Base-by-base conservation (phyloP, 2,797 vertebrate species). In the Cirrhinus mrigala region DNA sequence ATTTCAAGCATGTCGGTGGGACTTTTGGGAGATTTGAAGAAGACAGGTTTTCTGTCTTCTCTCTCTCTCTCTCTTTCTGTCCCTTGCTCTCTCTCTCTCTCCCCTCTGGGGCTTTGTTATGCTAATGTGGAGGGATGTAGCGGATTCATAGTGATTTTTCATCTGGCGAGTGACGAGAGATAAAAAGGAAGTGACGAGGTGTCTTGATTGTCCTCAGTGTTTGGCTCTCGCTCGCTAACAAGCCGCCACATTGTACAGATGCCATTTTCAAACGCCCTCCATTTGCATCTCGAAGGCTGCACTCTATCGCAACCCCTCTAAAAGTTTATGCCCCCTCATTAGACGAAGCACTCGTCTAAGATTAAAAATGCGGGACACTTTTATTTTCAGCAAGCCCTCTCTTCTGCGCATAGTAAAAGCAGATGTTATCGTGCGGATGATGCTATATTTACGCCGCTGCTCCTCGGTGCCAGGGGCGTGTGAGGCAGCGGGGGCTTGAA, bases 101-200 rank as follows among this genome's bases (percentile, higher is more conserved):
- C 85, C 79, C 85, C 85, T 83, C 80, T 54, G 93, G 94, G 96
- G 96, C 97, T 99, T 98, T 99, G 97, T 98, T 98, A 98, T 99
- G 97, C 96, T 98, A 99, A 99, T 99, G 96, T 94, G 89, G 95
- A 95, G 96, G 97, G 97, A 98, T 97, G 97, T 97, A 96, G 96
- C 96, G 96, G 97, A 97, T 98, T 97, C 97, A 95, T 96, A 96
- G 97, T 97, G 97, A 98, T 98, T 98, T 97, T 96, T 97, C 94
- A 97, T 98, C 97, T 96, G 97, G 95, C 95, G 95, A 87, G 96
- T 97, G 94, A 95, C 92, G 96, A 96, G 96, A 97, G 97, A 98
- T 98, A 97, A 98, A 98, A 99, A 97, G 96, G 96, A 96, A 96
- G 96, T 98, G 97, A 98, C 97, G 97, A 98, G 97, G 97, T 97